These are phyloP conservation scores for Taeniopygia guttata DNA, from an alignment of 2,797 vertebrate genomes.

Conservation along the genomic window DNA sequence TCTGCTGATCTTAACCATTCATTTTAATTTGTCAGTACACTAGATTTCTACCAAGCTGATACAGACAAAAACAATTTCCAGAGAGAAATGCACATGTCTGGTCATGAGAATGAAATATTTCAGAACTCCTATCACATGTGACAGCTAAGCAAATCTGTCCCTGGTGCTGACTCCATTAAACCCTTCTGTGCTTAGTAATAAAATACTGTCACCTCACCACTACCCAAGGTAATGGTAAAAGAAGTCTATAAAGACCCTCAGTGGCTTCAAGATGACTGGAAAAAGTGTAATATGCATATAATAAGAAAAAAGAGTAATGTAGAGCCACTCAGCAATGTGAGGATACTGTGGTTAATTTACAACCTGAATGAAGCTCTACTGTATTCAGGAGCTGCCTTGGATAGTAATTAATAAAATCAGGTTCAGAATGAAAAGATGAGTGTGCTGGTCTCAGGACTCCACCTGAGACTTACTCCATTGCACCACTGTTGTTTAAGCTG, in stretches of 20 bases:
- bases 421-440: not conserved
- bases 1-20: not conserved
- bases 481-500: not conserved
- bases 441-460: not conserved
- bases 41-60: not conserved
- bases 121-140: not conserved
- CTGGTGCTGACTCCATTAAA: conserved; percentile 21
- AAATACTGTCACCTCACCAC: not conserved
- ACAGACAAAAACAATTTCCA: not conserved
- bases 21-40: not conserved
- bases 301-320: not conserved
- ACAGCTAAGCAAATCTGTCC: conserved; percentile 23
- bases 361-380: not conserved
- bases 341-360: not conserved
- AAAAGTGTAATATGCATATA: not conserved
- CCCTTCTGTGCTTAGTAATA: not conserved
- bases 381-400: not conserved
- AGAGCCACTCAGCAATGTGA: not conserved
- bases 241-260: not conserved
- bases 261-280: not conserved
- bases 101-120: conserved; percentile 1
- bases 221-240: not conserved
- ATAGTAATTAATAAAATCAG: not conserved
- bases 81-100: not conserved
- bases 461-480: not conserved